Conservation (phyloP, 2,888 invertebrate species). For the Cephus pygmeus region DNA sequence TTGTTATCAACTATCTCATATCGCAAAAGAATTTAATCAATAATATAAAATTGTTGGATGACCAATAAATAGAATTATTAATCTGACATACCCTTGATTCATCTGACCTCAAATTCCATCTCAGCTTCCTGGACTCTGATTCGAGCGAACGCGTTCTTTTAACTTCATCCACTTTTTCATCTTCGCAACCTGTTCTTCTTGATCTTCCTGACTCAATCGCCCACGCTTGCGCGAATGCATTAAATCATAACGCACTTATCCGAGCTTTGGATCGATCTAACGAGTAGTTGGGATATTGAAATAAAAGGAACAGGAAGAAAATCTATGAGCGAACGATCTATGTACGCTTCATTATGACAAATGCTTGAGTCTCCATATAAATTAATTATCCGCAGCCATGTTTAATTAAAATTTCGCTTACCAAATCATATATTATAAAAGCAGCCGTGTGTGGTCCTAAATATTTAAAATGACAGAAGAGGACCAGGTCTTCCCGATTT, state of each 20-base stretch:
- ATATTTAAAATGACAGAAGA: neutral
- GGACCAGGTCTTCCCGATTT: too few species aligned
- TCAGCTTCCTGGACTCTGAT: too few species aligned
- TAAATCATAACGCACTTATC: conserved; percentile 36
- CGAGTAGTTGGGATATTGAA: conserved; percentile 30
- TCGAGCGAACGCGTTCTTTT: too few species aligned
- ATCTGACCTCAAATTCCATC: too few species aligned
- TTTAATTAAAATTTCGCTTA: neutral
- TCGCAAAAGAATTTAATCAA: too few species aligned
- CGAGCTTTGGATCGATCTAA: conserved; percentile 35
- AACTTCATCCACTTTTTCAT: too few species aligned
- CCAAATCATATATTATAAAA: neutral
- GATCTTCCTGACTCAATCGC: conserved; percentile 21
- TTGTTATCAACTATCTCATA: too few species aligned
- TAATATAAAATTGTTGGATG: too few species aligned
- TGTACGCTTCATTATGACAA: neutral
- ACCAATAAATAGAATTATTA: too few species aligned
- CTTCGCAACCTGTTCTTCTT: conserved; percentile 24
- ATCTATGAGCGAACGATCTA: neutral
- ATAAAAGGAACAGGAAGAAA: conserved; percentile 15
- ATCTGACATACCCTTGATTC: too few species aligned
- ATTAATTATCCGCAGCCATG: neutral
- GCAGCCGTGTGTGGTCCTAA: neutral
- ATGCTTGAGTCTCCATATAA: neutral
- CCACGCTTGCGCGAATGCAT: conserved; percentile 31